Evolutionary conservation across 1,140 invertebrate genomes (phyloP).

Genomic region (Streblospio benedicti): DNA sequence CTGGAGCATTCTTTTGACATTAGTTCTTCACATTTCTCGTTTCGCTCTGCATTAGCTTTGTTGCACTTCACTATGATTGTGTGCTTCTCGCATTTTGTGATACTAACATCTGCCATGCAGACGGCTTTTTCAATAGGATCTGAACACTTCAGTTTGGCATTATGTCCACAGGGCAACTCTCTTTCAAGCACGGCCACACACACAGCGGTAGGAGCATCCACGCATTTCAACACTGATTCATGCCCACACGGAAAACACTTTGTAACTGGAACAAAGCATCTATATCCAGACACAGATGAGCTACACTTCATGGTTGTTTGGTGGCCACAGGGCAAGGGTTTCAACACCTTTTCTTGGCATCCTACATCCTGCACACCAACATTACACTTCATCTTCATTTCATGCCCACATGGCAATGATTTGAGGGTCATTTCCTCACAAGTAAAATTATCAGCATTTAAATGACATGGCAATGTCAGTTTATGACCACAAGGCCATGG

Average conservation of each 20-base stretch:
- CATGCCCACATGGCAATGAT: slow-evolving; percentile 3
- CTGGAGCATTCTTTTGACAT: background rate
- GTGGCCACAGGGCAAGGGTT: slow-evolving; percentile 4
- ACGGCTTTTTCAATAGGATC: background rate
- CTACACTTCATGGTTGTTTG: too few species aligned
- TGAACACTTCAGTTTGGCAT: slow-evolving; percentile 1
- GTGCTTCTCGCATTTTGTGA: background rate
- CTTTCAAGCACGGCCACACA: too few species aligned
- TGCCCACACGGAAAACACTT: too few species aligned
- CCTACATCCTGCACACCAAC: background rate
- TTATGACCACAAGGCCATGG: slow-evolving; percentile 3
- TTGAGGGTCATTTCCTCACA: background rate
- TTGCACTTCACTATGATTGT: background rate
- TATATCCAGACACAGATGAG: too few species aligned
- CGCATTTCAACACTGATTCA: too few species aligned
- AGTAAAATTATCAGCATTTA: background rate
- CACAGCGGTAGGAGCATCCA: too few species aligned
- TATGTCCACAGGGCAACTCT: slow-evolving; percentile 7
- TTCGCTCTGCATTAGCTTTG: background rate
- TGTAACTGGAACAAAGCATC: too few species aligned
- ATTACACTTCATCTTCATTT: background rate
- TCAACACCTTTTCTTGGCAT: background rate
- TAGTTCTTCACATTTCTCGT: background rate
- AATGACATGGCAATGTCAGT: background rate
- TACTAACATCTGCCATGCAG: background rate